Percentiles rank a stretch among this genome's conserved stretches.
Evolutionary conservation across 2,888 invertebrate species (phyloP).

Genomic region (Dinocampus coccinellae): DNA sequence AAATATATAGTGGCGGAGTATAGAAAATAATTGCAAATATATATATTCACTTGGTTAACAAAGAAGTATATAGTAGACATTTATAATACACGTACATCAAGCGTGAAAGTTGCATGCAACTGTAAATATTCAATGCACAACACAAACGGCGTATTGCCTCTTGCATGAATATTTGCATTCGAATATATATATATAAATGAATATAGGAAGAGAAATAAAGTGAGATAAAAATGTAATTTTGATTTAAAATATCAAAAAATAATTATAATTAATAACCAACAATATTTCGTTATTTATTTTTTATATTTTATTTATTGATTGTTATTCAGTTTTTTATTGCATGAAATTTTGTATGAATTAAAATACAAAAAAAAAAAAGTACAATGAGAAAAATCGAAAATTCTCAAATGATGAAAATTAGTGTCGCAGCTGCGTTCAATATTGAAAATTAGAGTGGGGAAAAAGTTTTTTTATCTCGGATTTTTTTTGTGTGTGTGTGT

Average conservation of each 20-base stretch:
- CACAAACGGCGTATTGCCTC: slow-evolving; percentile 30
- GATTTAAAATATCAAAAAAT: no score
- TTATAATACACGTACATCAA: not conserved
- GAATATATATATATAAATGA: slow-evolving; percentile 32
- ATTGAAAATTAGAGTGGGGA: slow-evolving; percentile 55
- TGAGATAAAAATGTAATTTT: no score
- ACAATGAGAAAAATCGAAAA: no score
- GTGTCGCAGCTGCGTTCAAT: slow-evolving; percentile 59
- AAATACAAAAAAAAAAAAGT: no score
- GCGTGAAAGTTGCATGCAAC: slow-evolving; percentile 27
- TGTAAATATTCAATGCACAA: slow-evolving; percentile 39
- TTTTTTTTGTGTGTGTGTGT: slow-evolving; percentile 46
- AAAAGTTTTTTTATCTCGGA: no score
- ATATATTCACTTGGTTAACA: not conserved
- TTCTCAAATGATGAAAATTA: not conserved
- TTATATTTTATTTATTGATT: not conserved
- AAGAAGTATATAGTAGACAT: not conserved
- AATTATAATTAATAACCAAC: not conserved
- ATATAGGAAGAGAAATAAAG: no score
- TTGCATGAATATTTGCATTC: slow-evolving; percentile 48
- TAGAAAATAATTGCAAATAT: not conserved
- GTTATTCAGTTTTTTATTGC: no score
- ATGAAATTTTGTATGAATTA: no score
- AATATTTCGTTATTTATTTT: not conserved
- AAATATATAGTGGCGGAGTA: no score